Conservation (phyloP, 1,140 invertebrate species). For the Phthorimaea operculella region DNA sequence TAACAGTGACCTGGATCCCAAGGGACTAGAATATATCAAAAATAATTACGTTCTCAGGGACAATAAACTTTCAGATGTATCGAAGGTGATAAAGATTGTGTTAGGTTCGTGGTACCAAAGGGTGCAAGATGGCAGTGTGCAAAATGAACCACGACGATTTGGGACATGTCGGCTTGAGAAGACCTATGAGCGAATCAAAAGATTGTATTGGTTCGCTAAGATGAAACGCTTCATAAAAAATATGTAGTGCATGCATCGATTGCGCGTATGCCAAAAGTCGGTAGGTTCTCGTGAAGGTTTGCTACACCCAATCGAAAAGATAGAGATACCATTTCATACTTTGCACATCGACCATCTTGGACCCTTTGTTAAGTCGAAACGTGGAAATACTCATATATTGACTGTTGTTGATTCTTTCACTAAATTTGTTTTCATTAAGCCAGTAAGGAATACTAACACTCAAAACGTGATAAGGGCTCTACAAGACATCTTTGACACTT, state of each 20-base stretch:
- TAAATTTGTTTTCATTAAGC: background rate
- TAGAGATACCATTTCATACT: background rate
- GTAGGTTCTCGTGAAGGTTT: background rate
- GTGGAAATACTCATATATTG: background rate
- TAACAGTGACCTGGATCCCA: conserved; percentile 6
- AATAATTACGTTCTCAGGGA: conserved; percentile 8
- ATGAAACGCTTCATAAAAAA: conserved; percentile 8
- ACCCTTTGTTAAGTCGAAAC: background rate
- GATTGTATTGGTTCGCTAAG: conserved; percentile 28
- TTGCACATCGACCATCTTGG: conserved; percentile 2
- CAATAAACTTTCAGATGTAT: conserved; percentile 9
- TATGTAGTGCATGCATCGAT: background rate
- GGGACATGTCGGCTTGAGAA: conserved; percentile 31
- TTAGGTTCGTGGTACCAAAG: conserved; percentile 14
- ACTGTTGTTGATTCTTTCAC: background rate
- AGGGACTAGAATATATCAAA: conserved; percentile 9
- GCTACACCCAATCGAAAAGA: background rate
- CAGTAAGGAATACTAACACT: background rate
- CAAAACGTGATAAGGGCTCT: conserved; percentile 1
- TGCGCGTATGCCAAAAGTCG: background rate
- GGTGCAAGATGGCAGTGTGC: conserved; percentile 16
- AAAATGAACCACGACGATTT: conserved; percentile 28
- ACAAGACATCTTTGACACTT: background rate
- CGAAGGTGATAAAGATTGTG: conserved; percentile 1
- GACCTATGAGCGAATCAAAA: conserved; percentile 22